Percentiles rank a stretch among this genome's conserved stretches.
Conservation (phyloP, 2,888 invertebrate genomes). For the Mythimna impura region DNA sequence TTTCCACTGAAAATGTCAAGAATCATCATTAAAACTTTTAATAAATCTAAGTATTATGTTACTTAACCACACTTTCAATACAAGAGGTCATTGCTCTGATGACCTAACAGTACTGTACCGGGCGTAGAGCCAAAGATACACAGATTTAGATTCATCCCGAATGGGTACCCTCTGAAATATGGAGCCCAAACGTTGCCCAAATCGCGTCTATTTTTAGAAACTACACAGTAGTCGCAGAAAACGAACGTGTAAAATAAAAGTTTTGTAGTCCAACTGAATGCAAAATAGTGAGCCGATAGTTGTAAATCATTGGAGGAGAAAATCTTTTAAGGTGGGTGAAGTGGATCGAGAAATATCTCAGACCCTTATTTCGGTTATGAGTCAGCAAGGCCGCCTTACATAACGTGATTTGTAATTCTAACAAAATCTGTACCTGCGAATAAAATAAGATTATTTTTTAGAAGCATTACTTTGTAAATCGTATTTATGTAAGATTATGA, state of each 20-base stretch:
- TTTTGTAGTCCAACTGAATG: conserved; percentile 51
- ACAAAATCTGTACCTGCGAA: conserved; percentile 6
- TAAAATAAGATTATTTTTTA: conserved; percentile 21
- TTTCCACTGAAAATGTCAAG: background rate
- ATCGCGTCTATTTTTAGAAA: conserved; percentile 75
- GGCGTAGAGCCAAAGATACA: conserved; percentile 79
- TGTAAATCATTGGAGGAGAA: conserved; percentile 38
- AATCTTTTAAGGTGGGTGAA: conserved; percentile 29
- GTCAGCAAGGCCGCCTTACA: conserved; percentile 20
- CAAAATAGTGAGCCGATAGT: conserved; percentile 40
- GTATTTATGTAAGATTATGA: conserved; percentile 43
- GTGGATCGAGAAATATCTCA: conserved; percentile 29
- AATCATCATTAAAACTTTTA: conserved; percentile 16
- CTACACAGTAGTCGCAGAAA: conserved; percentile 55
- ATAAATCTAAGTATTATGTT: conserved; percentile 23
- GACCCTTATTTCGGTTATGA: conserved; percentile 27
- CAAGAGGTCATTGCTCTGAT: conserved; percentile 72
- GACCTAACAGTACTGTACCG: conserved; percentile 72
- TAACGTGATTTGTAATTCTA: conserved; percentile 25
- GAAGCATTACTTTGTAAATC: conserved; percentile 29
- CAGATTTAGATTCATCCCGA: conserved; percentile 82
- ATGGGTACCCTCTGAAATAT: conserved; percentile 77
- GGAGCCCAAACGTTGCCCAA: conserved; percentile 74
- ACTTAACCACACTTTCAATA: conserved; percentile 63
- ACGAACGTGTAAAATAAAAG: conserved; percentile 60